A percentile compares a stretch with the other conserved stretches of the same genome.
Conservation (phyloP, 2,888 invertebrate species). For the Gymnocheta viridis region DNA sequence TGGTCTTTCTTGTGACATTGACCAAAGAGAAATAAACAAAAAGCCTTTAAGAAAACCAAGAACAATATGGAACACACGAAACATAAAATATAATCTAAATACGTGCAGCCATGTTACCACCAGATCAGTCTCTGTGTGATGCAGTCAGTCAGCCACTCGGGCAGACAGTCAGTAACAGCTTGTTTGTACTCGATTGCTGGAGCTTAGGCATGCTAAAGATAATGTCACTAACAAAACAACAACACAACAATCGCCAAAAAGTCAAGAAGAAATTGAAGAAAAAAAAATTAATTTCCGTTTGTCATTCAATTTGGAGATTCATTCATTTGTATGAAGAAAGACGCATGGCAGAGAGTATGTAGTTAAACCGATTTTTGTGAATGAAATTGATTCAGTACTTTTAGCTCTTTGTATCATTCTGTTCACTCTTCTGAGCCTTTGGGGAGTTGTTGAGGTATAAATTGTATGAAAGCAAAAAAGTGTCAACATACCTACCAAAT, state of each 20-base stretch:
- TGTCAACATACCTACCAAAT: slow-evolving; percentile 61
- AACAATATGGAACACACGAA: slow-evolving; percentile 19
- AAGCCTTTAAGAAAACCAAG: slow-evolving; percentile 4
- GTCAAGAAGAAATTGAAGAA: slow-evolving; percentile 47
- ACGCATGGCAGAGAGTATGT: slow-evolving; percentile 17
- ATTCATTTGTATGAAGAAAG: slow-evolving; percentile 55
- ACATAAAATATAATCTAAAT: slow-evolving; percentile 54
- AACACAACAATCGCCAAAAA: slow-evolving; percentile 32
- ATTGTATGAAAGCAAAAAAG: slow-evolving; percentile 50
- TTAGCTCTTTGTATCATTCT: slow-evolving; percentile 11
- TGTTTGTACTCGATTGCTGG: slow-evolving; percentile 54
- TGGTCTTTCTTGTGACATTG: slow-evolving; percentile 21
- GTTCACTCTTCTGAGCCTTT: slow-evolving; percentile 42
- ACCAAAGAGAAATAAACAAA: slow-evolving; percentile 19
- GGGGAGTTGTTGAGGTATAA: slow-evolving; percentile 53
- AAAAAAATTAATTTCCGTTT: slow-evolving; percentile 60
- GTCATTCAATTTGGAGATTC: slow-evolving; percentile 64
- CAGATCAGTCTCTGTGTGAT: background rate
- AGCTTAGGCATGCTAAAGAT: slow-evolving; percentile 59
- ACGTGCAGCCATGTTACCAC: slow-evolving; percentile 45
- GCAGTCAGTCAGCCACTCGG: background rate
- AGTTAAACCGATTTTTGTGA: slow-evolving; percentile 64
- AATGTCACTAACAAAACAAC: slow-evolving; percentile 50
- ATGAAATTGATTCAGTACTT: slow-evolving; percentile 64
- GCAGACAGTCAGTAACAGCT: slow-evolving; percentile 32